Conservation (phyloP, 2,888 invertebrate species). For the Leptopilina drosophilae region DNA sequence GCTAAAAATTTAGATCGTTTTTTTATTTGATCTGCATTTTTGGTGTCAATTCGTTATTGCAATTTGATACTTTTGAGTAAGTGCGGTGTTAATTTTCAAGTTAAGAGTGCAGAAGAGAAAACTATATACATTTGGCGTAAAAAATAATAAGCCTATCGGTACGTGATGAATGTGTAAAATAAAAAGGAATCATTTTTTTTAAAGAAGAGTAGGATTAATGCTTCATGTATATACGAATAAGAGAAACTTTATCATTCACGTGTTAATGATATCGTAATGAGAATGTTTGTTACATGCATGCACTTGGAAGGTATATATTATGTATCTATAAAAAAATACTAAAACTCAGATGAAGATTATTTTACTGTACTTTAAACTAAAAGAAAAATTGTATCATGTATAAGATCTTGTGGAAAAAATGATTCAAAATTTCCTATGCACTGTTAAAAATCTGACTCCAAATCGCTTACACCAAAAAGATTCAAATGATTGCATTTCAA, state of each 20-base stretch:
- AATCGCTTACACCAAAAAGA: too few species aligned
- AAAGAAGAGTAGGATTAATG: conserved; percentile 14
- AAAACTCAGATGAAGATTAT: conserved; percentile 11
- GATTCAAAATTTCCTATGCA: too few species aligned
- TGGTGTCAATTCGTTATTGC: too few species aligned
- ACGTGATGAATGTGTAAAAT: background rate
- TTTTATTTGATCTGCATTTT: too few species aligned
- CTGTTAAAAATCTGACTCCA: too few species aligned
- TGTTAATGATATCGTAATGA: conserved; percentile 32
- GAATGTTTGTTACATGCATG: conserved; percentile 7
- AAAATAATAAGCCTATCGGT: background rate
- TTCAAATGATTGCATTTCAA: too few species aligned
- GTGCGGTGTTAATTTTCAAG: too few species aligned
- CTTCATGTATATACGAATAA: conserved; percentile 20
- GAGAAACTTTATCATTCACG: conserved; percentile 25
- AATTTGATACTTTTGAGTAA: too few species aligned
- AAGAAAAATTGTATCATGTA: background rate
- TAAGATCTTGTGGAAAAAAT: too few species aligned
- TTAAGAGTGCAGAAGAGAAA: too few species aligned
- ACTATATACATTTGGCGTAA: background rate
- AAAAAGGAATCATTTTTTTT: background rate
- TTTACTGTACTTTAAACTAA: background rate
- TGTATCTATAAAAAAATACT: conserved; percentile 8
- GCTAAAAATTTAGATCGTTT: too few species aligned
- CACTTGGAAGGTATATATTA: conserved; percentile 2